These are phyloP conservation scores for Lerista edwardsae DNA, from an alignment of 2,797 vertebrate species.

Conservation along the genomic window DNA sequence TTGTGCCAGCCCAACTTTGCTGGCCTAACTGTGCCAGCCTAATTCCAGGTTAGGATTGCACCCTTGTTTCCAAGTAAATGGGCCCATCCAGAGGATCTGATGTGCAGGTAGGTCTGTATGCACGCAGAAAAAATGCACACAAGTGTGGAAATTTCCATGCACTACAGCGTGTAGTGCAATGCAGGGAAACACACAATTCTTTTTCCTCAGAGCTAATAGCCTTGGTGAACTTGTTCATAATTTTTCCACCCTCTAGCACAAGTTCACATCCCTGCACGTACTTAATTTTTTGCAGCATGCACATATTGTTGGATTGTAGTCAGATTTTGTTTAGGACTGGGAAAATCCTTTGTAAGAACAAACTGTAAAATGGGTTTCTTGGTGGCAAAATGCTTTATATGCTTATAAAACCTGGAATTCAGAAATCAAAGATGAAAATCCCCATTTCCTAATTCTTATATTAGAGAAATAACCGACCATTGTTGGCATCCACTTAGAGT, in stretches of 20 bases:
- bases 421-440: slow-evolving; percentile 32
- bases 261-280: slow-evolving; percentile 11
- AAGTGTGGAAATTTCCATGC: background rate
- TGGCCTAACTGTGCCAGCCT: too few relatives aligned
- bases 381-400: background rate
- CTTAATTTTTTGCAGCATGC: slow-evolving; percentile 8
- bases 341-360: slow-evolving; percentile 48
- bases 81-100: background rate
- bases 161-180: slow-evolving; percentile 10
- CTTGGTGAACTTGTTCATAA: background rate
- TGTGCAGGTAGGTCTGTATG: background rate
- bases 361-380: slow-evolving; percentile 52
- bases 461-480: slow-evolving; percentile 16
- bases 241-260: background rate
- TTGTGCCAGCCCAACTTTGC: too few relatives aligned
- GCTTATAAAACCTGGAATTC: background rate
- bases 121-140: background rate
- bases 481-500: slow-evolving; percentile 44
- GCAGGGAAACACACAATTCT: background rate
- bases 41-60: too few relatives aligned
- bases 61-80: background rate
- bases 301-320: background rate
- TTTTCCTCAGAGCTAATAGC: background rate
- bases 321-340: slow-evolving; percentile 4
- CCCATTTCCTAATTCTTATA: slow-evolving; percentile 34